Conservation (phyloP, 2,888 invertebrate species). For the Celastrina argiolus region DNA sequence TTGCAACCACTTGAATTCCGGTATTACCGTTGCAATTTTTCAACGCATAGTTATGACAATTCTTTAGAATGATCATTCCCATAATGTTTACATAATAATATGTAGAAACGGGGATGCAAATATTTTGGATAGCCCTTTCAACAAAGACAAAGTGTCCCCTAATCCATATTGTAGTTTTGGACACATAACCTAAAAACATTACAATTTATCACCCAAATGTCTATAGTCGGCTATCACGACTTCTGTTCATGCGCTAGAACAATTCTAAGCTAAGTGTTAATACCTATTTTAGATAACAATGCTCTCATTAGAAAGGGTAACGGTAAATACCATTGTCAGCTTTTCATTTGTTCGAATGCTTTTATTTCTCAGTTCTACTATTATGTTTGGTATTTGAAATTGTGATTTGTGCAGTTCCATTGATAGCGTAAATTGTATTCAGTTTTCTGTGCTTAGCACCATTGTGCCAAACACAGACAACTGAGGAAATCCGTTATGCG, state of each 20-base stretch:
- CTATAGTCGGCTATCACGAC: conserved; percentile 11
- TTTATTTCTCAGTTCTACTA: background rate
- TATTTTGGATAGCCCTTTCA: too few species aligned
- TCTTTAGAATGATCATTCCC: too few species aligned
- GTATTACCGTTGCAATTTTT: too few species aligned
- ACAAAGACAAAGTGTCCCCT: too few species aligned
- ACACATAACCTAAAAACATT: background rate
- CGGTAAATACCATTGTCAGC: background rate
- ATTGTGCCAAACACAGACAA: too few species aligned
- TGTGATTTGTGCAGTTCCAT: background rate
- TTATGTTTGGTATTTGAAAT: background rate
- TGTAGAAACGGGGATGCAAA: too few species aligned
- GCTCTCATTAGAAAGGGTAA: conserved; percentile 14
- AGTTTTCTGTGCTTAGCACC: background rate
- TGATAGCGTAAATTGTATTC: background rate
- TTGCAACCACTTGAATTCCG: too few species aligned
- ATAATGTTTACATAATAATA: too few species aligned
- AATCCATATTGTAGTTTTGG: too few species aligned
- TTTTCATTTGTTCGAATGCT: background rate
- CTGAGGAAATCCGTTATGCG: too few species aligned
- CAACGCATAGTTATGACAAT: too few species aligned
- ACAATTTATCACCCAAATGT: conserved; percentile 5
- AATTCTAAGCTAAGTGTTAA: conserved; percentile 8
- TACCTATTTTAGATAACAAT: conserved; percentile 19
- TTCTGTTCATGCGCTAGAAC: background rate